Base-by-base conservation (phyloP, 2,797 vertebrate genomes). In the Cossypha caffra region DNA sequence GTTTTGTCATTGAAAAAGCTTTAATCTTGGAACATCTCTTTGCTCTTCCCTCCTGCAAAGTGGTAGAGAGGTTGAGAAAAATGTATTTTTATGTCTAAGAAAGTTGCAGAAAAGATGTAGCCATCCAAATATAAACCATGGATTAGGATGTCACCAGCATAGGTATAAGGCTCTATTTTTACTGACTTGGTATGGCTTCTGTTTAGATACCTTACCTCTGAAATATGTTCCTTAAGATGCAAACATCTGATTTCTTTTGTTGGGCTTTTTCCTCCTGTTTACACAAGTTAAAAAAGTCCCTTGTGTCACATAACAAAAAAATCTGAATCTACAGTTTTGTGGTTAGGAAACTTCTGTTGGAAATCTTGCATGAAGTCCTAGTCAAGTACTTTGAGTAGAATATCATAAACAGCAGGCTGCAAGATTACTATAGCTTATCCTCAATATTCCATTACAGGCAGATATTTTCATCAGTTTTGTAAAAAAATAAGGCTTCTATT, bases 401-500 rank as follows among this genome's bases (percentile, higher is more conserved):
- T 24, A 17, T 31, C 35, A 42, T 29, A 37, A 79, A 63, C 7
- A 68, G 1, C 10, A 26, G 19, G 19, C 13, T 48, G 64, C 5
- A 81, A 64, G 14, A 40, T n/a, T 38, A 47, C 6, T 13, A 20
- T 25, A 61, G 14, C 3, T 68, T 73, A 47, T 9, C 6, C 13
- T 9, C 4, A 68, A 63, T 76, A 80, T 43, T 84, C 31, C 21
- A 43, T 40, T 16, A 10, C n/a, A 55, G 11, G 24, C 26, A 51
- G 31, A 54, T 1, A 42, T 62, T 81, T 84, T 77, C 4, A 77
- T 52, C 7, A 21, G 9, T n/a, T 52, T 43, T 4, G 13, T 43
- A 11, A 71, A 33, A 71, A 42, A 43, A 35, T 24, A 21, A 66
- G 8, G 2, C 21, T 57, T 52, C 5, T 5, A 0, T 1, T 4